A percentile compares a stretch with the other conserved stretches of the same genome.
Evolutionary conservation across 64 coral and sea anemone species (phyloP).

Genomic region (Porites lutea): DNA sequence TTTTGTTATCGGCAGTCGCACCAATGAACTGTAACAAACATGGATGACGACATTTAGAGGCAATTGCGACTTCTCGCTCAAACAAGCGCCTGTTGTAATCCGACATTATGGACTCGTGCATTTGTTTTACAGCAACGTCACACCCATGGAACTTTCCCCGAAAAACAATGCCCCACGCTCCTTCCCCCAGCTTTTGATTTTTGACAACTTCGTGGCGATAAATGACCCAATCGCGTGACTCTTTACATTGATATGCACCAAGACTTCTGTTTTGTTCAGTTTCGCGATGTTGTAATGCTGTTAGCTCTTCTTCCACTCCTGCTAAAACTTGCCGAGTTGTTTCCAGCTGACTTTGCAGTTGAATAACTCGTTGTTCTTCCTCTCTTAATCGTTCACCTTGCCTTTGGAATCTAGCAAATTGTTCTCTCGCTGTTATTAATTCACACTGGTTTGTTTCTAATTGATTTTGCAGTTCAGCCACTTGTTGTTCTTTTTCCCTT

Average conservation of each 20-base stretch:
- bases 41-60: conserved; percentile 63
- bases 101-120: neutral
- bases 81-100: conserved; percentile 6
- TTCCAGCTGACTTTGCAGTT: no score
- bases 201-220: neutral
- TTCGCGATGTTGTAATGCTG: no score
- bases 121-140: conserved; percentile 55
- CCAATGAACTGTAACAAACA: conserved; percentile 79
- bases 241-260: no score
- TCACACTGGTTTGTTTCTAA: neutral
- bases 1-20: conserved; percentile 43
- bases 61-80: conserved; percentile 63
- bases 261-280: no score
- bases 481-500: neutral
- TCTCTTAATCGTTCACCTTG: no score
- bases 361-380: no score
- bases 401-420: neutral
- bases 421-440: neutral
- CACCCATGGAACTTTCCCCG: conserved; percentile 31
- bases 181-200: neutral
- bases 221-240: conserved; percentile 37
- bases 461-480: neutral
- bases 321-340: no score
- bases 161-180: conserved; percentile 42
- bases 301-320: no score